phyloP scores from a whole-genome alignment of 2,888 invertebrate genomes.

The Diarsia rubi region DNA sequence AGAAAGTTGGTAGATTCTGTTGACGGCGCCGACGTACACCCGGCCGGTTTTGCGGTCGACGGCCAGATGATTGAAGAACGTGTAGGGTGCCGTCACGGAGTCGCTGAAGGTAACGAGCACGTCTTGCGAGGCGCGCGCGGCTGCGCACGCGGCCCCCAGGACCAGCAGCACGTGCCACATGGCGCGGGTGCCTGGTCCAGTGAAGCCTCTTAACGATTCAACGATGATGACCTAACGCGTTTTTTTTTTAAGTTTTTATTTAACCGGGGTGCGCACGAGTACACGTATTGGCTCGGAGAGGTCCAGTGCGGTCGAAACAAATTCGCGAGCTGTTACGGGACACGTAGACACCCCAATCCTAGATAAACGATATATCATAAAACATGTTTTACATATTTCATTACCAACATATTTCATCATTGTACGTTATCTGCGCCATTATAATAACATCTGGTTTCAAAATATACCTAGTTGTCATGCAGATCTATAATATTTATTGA shows the following conservation, averaged over 20 bases:
- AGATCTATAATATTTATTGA: slow-evolving; percentile 19
- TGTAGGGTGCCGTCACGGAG: slow-evolving; percentile 91
- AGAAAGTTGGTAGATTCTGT: slow-evolving; percentile 97
- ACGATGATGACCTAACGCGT: slow-evolving; percentile 75
- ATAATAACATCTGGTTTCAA: neutral
- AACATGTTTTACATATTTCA: too few species aligned
- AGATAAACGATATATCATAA: slow-evolving; percentile 75
- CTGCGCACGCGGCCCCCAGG: slow-evolving; percentile 90
- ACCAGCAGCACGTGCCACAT: slow-evolving; percentile 91
- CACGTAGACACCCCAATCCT: slow-evolving; percentile 84
- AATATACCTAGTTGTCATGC: slow-evolving; percentile 12
- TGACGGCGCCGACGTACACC: slow-evolving; percentile 97
- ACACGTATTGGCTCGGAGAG: slow-evolving; percentile 85
- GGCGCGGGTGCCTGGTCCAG: slow-evolving; percentile 85
- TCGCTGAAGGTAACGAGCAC: slow-evolving; percentile 93
- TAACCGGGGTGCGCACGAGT: slow-evolving; percentile 78
- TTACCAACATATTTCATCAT: neutral
- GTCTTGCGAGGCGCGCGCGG: slow-evolving; percentile 91
- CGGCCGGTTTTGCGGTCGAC: slow-evolving; percentile 98
- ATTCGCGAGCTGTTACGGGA: slow-evolving; percentile 83
- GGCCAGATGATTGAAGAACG: slow-evolving; percentile 96
- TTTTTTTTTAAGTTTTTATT: slow-evolving; percentile 63
- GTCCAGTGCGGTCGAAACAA: slow-evolving; percentile 90
- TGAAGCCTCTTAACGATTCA: slow-evolving; percentile 76
- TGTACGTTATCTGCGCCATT: slow-evolving; percentile 5